phyloP scores from a whole-genome alignment of 2,797 vertebrate genomes.

The Tinamus major region DNA sequence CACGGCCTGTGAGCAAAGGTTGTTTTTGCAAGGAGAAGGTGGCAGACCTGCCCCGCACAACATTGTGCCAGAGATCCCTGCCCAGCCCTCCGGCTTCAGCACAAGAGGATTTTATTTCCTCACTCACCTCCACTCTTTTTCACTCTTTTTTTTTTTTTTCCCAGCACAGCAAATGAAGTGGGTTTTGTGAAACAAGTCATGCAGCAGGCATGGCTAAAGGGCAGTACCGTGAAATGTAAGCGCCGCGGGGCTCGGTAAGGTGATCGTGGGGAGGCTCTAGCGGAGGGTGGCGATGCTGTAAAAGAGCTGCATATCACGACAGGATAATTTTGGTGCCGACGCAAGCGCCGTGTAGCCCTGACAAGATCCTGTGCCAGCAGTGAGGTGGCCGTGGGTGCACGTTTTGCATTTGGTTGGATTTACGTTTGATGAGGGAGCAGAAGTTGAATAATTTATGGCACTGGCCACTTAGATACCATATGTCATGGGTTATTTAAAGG shows the following conservation, averaged over 20 bases:
- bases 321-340: background rate
- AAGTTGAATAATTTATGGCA: conserved; percentile 68
- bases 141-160: background rate
- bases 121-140: background rate
- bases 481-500: conserved; percentile 24
- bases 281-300: background rate
- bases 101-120: background rate
- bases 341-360: background rate
- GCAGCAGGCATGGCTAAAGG: background rate
- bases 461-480: conserved; percentile 65
- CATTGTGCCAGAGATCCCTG: background rate
- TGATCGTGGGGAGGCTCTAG: background rate
- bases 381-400: accelerated
- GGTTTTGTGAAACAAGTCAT: background rate
- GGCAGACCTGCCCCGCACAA: background rate
- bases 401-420: conserved; percentile 59
- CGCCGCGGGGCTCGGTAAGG: background rate
- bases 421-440: conserved; percentile 29
- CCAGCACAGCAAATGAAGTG: background rate
- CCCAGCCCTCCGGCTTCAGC: background rate
- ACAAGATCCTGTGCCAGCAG: too few species aligned
- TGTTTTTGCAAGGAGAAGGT: background rate
- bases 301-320: background rate
- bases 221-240: background rate
- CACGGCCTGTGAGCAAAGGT: background rate